phyloP scores from a whole-genome alignment of 2,113 vertebrate species.

The Peucedramus taeniatus region DNA sequence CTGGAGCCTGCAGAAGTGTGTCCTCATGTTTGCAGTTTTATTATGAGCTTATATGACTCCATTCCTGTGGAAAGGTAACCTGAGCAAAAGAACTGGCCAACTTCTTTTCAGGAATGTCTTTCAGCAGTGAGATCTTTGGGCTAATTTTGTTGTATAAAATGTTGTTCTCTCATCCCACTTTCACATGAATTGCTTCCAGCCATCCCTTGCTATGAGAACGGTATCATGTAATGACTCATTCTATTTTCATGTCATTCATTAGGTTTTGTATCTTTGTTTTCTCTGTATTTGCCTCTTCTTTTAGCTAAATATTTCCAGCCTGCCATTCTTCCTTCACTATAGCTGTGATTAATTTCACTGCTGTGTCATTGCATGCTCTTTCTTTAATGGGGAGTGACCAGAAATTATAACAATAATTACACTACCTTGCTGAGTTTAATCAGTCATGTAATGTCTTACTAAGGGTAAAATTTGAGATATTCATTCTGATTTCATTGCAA shows the following conservation, averaged over 20 bases:
- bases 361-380: background rate
- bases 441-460: background rate
- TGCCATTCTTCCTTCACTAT: background rate
- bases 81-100: background rate
- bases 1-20: background rate
- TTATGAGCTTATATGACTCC: background rate
- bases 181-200: background rate
- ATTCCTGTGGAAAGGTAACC: background rate
- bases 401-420: background rate
- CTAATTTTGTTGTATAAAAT: background rate
- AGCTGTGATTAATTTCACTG: background rate
- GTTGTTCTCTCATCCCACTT: background rate
- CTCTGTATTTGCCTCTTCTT: background rate
- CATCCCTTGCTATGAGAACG: background rate
- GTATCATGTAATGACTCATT: background rate
- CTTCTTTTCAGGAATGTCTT: background rate
- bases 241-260: background rate
- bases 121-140: background rate
- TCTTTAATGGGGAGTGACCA: background rate
- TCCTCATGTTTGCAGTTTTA: background rate
- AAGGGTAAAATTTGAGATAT: background rate
- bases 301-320: background rate
- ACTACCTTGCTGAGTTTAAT: background rate
- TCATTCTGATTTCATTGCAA: background rate
- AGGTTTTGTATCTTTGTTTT: background rate